phyloP scores from a whole-genome alignment of 2,797 vertebrate species.

The Squalus acanthias region DNA sequence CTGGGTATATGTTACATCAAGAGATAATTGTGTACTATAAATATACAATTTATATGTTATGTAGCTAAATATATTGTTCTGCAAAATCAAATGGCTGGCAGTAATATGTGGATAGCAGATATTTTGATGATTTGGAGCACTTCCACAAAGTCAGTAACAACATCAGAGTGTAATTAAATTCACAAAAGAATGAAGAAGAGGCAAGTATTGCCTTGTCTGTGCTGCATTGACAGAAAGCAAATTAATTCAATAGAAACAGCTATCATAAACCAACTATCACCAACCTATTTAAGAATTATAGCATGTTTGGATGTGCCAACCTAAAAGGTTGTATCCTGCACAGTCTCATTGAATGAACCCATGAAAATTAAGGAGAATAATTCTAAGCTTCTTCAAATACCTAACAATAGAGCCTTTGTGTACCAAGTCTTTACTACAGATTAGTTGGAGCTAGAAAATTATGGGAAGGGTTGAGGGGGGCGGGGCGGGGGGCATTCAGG shows the following conservation, averaged over 20 bases:
- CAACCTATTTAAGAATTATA: background rate
- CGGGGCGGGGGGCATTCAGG: background rate
- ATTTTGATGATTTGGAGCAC: background rate
- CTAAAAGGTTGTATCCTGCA: background rate
- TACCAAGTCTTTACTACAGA: background rate
- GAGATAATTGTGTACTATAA: background rate
- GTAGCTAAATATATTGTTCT: background rate
- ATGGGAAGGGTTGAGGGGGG: background rate
- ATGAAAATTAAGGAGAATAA: conserved; percentile 3
- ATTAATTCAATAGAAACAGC: background rate
- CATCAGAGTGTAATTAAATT: background rate
- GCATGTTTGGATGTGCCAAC: background rate
- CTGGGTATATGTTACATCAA: background rate
- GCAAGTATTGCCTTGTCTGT: background rate
- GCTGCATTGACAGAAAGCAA: background rate
- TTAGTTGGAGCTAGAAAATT: background rate
- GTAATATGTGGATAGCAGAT: background rate
- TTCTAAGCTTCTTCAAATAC: background rate
- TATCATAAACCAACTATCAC: background rate
- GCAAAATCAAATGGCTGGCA: background rate
- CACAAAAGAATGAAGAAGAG: background rate
- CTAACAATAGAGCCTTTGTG: background rate
- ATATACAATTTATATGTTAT: background rate
- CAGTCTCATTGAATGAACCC: background rate
- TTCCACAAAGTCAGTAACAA: background rate